These are phyloP conservation scores for Apteryx owenii DNA, from an alignment of 2,113 vertebrate species.

Conservation along the genomic window DNA sequence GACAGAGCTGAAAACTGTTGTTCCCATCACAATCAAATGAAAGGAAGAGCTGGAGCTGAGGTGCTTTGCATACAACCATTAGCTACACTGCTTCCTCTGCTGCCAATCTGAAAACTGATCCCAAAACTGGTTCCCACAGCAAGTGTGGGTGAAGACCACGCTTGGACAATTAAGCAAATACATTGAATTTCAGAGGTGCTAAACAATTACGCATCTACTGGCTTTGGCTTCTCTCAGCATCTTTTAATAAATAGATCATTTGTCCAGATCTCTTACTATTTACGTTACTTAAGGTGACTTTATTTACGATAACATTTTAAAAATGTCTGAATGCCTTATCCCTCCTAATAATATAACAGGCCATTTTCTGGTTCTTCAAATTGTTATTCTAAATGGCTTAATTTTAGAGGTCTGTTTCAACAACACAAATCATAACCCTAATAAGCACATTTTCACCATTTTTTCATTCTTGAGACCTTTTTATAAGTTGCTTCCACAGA, in stretches of 20 bases:
- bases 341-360: neutral
- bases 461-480: neutral
- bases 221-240: neutral
- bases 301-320: neutral
- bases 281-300: neutral
- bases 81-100: neutral
- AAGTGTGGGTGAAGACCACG: neutral
- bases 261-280: neutral
- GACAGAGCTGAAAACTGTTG: neutral
- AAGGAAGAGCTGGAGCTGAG: neutral
- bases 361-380: neutral
- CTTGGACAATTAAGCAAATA: neutral
- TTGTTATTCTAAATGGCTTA: neutral
- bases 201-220: neutral
- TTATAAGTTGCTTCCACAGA: neutral
- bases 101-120: neutral
- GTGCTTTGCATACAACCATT: neutral
- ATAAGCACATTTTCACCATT: neutral
- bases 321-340: neutral
- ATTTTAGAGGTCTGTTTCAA: neutral
- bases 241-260: neutral
- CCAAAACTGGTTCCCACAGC: neutral
- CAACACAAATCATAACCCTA: neutral
- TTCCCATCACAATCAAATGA: neutral
- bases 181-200: neutral